A percentile compares a stretch with the other conserved stretches of the same genome.
Evolutionary conservation across 2,888 invertebrate species (phyloP).

Genomic region (Orthonychiurus folsomi): DNA sequence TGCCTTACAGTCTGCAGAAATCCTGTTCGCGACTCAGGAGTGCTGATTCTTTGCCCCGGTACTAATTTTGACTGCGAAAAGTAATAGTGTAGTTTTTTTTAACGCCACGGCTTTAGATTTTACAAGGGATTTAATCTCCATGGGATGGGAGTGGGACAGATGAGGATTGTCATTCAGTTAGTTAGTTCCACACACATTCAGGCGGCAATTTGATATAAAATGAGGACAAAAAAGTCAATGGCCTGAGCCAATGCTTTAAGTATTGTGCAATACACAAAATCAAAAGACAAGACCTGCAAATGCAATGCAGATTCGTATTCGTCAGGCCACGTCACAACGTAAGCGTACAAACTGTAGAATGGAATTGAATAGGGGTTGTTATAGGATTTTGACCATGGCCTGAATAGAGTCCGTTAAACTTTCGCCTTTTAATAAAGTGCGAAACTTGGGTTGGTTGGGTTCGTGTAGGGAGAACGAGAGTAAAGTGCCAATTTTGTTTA

Average conservation of each 20-base stretch:
- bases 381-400: background rate
- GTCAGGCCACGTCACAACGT: background rate
- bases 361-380: background rate
- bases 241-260: background rate
- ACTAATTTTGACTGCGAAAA: background rate
- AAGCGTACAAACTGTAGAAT: background rate
- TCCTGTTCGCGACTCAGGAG: no score
- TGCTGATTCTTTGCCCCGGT: no score
- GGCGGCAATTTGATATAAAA: background rate
- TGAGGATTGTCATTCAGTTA: background rate
- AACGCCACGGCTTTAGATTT: background rate
- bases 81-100: background rate
- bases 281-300: background rate
- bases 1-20: no score
- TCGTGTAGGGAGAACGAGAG: no score
- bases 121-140: no score
- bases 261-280: background rate
- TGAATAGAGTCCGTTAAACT: background rate
- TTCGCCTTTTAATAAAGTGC: background rate
- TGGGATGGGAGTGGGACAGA: background rate
- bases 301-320: background rate
- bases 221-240: conserved; percentile 1
- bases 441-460: no score
- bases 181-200: background rate
- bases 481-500: background rate